A percentile compares a stretch with the other conserved stretches of the same genome.
Evolutionary conservation across 53 echinoderm and acorn worm species (phyloP).

Genomic region (Holothuria leucospilota): DNA sequence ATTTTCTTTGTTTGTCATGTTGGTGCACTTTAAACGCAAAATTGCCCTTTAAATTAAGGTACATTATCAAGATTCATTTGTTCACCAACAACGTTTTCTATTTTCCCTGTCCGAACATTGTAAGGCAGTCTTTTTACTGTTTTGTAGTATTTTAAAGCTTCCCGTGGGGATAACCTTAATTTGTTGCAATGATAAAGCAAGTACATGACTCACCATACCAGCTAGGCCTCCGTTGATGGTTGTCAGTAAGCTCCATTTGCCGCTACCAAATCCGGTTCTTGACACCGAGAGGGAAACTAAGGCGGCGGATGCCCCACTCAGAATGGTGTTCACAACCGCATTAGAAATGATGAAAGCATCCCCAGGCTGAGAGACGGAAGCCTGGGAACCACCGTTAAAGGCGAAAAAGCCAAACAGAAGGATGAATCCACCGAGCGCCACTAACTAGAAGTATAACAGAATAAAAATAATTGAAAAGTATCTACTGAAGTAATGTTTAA

Average conservation of each 20-base stretch:
- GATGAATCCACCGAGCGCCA: constrained; percentile 86
- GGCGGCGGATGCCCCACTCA: constrained; percentile 69
- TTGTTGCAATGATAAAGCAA: background rate
- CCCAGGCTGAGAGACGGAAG: constrained; percentile 71
- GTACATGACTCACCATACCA: constrained; percentile 80
- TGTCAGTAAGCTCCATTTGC: constrained; percentile 86
- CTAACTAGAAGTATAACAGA: constrained; percentile 53
- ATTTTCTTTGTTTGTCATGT: no score
- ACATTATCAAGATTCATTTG: no score
- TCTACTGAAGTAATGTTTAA: no score
- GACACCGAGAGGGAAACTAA: constrained; percentile 67
- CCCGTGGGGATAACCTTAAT: no score
- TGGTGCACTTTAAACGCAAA: no score
- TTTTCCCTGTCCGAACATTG: no score
- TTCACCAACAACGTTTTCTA: no score
- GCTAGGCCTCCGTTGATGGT: constrained; percentile 90
- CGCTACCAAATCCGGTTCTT: constrained; percentile 54
- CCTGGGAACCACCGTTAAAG: constrained; percentile 90
- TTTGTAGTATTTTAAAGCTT: no score
- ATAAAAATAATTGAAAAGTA: background rate
- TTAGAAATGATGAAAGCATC: constrained; percentile 69
- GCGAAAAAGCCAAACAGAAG: constrained; percentile 90
- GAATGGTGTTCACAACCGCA: constrained; percentile 79
- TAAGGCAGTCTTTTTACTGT: no score
- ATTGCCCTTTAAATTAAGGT: no score